Evolutionary conservation across 2,888 invertebrate species (phyloP), one percentile per base, ranked within the genome.

Genomic region (Aleiodes alternator): DNA sequence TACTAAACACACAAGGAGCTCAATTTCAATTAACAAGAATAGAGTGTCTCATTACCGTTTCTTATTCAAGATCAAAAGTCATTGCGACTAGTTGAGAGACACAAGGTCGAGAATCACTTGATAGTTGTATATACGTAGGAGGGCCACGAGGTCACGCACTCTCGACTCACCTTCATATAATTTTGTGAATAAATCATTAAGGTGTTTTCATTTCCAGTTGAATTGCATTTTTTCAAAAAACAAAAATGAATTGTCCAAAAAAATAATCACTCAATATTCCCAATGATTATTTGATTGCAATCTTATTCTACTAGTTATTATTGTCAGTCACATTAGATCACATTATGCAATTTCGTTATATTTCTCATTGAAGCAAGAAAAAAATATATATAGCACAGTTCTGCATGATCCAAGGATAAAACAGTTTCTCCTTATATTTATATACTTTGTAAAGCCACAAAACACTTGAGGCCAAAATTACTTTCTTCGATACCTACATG

Each of bases 101-200:
- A 70, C 53, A 69, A 53, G 69, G 59, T 74, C 34, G 43, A 69
- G 53, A 70, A 55, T 69, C 69, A 61, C 43, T 74, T 70, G 55
- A 74, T 61, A 74, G 53, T 23, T 59, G 16, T 59, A 29, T n/a
- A 38, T 48, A 61, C 64, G 69, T 59, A 29, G 53, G 38, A 53
- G 16, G 43, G 38, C 50, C 57, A 73, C 61, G 69, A 74, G 69
- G 74, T 74, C 74, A 69, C 50, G 38, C 69, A 74, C 64, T 55
- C 61, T 74, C 43, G 43, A 3, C 43, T 43, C 61, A 69, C 59
- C 43, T n/a, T 29, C 53, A 53, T 51, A 53, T 51, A 43, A 29
- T 57, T n/a, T 57, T 31, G 12, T 23, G 59, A 59, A n/a, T 59
- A 12, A 59, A 61, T 59, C 59, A 57, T 57, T 31, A 31, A 38